Percentiles rank a stretch among this genome's conserved stretches.
Conservation (phyloP, 2,113 vertebrate species). For the Herpailurus yagouaroundi region DNA sequence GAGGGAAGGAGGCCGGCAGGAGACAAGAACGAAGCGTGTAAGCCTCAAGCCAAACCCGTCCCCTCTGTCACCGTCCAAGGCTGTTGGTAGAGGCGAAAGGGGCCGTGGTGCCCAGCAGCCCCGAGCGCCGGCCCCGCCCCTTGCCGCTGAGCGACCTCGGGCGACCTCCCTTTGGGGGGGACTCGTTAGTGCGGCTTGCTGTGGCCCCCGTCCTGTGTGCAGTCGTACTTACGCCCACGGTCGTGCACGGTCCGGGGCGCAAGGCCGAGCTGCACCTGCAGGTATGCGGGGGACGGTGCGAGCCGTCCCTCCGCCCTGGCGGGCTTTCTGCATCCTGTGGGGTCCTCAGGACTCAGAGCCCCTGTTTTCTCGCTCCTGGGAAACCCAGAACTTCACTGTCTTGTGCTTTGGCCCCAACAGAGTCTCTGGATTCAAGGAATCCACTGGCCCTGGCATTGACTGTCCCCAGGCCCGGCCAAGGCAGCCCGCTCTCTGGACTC, state of each 20-base stretch:
- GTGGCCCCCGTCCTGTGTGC: fast-evolving
- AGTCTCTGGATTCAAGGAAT: neutral
- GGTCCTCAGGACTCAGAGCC: neutral
- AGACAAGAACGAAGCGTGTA: fast-evolving
- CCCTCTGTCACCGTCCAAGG: fast-evolving
- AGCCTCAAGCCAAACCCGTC: fast-evolving
- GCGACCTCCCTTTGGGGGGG: fast-evolving
- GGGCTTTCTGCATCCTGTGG: fast-evolving
- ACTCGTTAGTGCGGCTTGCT: fast-evolving
- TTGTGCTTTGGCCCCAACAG: fast-evolving
- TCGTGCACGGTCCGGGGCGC: no score
- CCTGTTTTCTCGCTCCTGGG: neutral
- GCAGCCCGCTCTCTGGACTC: neutral
- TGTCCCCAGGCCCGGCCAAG: fast-evolving
- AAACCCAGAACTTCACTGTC: fast-evolving
- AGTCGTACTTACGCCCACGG: fast-evolving
- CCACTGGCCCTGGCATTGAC: fast-evolving
- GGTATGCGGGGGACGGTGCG: fast-evolving
- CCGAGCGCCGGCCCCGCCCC: fast-evolving
- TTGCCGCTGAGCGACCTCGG: fast-evolving
- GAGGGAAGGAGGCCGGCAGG: neutral
- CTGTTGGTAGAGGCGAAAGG: fast-evolving
- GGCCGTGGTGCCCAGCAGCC: fast-evolving
- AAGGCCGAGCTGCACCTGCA: fast-evolving
- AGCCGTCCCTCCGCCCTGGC: no score